Percentiles rank a stretch among this genome's conserved stretches.
These are phyloP conservation scores for Sander vitreus DNA, from an alignment of 2,113 vertebrate species.

Conservation along the genomic window DNA sequence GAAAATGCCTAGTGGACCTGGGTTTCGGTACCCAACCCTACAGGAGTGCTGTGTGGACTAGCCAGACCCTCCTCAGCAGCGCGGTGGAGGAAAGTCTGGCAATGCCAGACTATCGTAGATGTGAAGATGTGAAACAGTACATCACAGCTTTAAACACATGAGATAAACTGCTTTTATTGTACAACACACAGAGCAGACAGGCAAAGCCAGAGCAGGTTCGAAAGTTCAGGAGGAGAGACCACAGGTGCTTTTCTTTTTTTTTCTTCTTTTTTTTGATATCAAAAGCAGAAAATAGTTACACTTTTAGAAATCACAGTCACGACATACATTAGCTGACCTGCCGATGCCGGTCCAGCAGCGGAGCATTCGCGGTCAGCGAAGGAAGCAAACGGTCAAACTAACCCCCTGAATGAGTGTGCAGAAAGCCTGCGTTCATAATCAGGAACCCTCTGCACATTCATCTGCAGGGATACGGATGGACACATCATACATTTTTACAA, in stretches of 20 bases:
- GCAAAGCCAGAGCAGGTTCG: slow-evolving; percentile 29
- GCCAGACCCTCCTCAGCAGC: too few relatives aligned
- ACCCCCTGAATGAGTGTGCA: not conserved
- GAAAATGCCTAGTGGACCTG: too few relatives aligned
- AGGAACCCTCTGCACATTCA: not conserved
- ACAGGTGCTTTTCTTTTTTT: slow-evolving; percentile 22
- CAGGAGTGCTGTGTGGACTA: too few relatives aligned
- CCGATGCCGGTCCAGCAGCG: not conserved
- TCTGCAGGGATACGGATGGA: not conserved
- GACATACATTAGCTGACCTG: slow-evolving; percentile 8
- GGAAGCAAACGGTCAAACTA: slow-evolving; percentile 28
- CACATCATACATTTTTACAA: not conserved
- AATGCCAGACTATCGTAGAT: too few relatives aligned
- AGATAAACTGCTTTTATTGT: slow-evolving; percentile 52
- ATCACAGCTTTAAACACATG: not conserved
- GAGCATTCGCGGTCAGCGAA: slow-evolving; percentile 15
- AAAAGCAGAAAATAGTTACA: slow-evolving; percentile 62
- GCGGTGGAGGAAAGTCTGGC: too few relatives aligned
- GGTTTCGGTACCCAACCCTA: too few relatives aligned
- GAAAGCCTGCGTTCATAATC: not conserved
- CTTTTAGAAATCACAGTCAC: slow-evolving; percentile 60
- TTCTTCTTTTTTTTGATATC: slow-evolving; percentile 21
- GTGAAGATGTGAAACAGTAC: too few relatives aligned
- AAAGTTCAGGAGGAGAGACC: slow-evolving; percentile 9
- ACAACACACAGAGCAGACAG: slow-evolving; percentile 43